Evolutionary conservation across 2,113 vertebrate genomes (phyloP), one percentile per base, ranked within the genome.

Genomic region (Myrmophylax atrothorax): DNA sequence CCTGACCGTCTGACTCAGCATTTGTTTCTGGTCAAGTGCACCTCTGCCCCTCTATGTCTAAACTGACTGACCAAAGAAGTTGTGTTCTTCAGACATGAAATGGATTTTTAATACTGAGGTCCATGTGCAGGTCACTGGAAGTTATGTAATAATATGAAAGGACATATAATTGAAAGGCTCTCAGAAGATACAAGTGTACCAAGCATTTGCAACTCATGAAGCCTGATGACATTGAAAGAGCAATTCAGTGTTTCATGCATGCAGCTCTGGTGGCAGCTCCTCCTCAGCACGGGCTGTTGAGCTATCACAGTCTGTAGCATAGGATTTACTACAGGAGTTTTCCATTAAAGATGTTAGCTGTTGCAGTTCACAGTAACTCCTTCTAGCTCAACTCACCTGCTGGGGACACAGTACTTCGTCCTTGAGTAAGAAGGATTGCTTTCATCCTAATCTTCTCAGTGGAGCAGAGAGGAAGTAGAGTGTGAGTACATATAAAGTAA

Each of bases 131-230:
- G 79, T 93, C 58, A 20, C 23, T 78, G 80, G 29, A 87, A 79
- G 49, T 84, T 91, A 87, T 5, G 2, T 74, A 87, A 87, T 87
- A 37, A 85, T 46, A 26, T 50, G 84, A 79, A 60, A 79, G 50
- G 93, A 89, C 91, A 53, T 60, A 24, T 56, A 79, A 92, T 55
- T 76, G 81, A 84, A 91, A 95, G 74, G 26, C 47, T 94, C 46
- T 87, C 93, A 85, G 75, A 76, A 93, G 46, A 93, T 76, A 85
- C 75, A 90, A 89, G 52, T 22, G 29, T 49, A 73, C 64, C n/a
- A 24, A 38, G 62, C 37, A 46, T 79, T 40, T 38, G 70, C 74
- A 29, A 6, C 46, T 87, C 46, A 14, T 76, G 81, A 62, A 79
- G 74, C 62, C 14, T 2, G 78, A 74, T 82, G 87, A 84, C 84